A percentile compares a stretch with the other conserved stretches of the same genome.
Evolutionary conservation across 1,140 invertebrate genomes (phyloP).

Genomic region (Cyclargus thomasi): DNA sequence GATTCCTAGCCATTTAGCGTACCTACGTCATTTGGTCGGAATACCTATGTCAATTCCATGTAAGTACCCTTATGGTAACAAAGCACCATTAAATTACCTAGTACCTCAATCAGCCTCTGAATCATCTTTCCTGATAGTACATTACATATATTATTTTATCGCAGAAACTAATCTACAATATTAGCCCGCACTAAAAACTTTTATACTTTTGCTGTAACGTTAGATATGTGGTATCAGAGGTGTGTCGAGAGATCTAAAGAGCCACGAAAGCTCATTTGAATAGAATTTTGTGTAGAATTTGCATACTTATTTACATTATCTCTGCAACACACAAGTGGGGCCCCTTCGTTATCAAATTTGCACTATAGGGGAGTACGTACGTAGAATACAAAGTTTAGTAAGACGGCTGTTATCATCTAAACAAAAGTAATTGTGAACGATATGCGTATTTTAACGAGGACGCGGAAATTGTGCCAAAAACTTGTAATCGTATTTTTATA

Average conservation of each 20-base stretch:
- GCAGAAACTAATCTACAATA: too few relatives aligned
- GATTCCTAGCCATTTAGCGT: too few relatives aligned
- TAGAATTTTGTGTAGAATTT: slow-evolving; percentile 66
- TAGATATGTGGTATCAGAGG: slow-evolving; percentile 33
- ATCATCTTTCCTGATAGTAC: too few relatives aligned
- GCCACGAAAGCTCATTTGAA: slow-evolving; percentile 67
- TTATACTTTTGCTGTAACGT: background rate
- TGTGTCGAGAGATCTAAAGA: slow-evolving; percentile 60
- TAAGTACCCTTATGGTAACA: too few relatives aligned
- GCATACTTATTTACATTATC: slow-evolving; percentile 74
- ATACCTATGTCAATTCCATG: too few relatives aligned
- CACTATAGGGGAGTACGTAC: slow-evolving; percentile 44
- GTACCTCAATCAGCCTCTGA: too few relatives aligned
- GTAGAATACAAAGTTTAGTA: slow-evolving; percentile 62
- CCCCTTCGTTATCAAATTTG: slow-evolving; percentile 71
- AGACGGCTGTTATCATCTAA: slow-evolving; percentile 33
- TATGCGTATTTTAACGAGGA: slow-evolving; percentile 3
- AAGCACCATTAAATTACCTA: too few relatives aligned
- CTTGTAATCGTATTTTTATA: too few relatives aligned
- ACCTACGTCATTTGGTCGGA: too few relatives aligned
- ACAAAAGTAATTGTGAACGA: slow-evolving; percentile 7
- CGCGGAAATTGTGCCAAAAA: too few relatives aligned
- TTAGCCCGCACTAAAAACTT: background rate
- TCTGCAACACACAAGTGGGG: slow-evolving; percentile 68
- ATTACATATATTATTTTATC: too few relatives aligned